Conservation (phyloP, 2,113 vertebrate species). For the Montifringilla adamsi region DNA sequence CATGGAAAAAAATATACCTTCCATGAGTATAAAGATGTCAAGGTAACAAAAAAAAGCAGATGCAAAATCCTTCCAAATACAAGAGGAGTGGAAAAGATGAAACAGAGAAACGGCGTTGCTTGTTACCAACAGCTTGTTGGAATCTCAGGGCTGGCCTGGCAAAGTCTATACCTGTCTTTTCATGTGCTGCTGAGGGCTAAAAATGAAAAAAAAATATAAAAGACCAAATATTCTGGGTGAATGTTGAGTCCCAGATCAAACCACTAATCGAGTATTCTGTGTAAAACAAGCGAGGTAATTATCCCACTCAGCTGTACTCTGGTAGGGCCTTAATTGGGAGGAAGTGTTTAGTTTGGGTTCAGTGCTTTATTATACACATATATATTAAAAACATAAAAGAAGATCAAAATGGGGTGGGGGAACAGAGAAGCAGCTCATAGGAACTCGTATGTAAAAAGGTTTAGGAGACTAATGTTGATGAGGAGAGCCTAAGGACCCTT, state of each 20-base stretch:
- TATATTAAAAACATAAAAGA: background rate
- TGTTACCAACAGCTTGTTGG: background rate
- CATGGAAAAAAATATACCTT: constrained; percentile 31
- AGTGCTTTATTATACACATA: constrained; percentile 46
- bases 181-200: background rate
- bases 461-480: constrained; percentile 9
- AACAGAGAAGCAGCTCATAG: constrained; percentile 28
- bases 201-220: background rate
- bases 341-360: constrained; percentile 60
- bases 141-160: background rate
- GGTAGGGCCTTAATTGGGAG: constrained; percentile 66
- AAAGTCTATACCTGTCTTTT: background rate
- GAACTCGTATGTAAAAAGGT: background rate
- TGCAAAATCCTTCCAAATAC: constrained; percentile 53
- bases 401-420: background rate
- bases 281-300: constrained; percentile 71
- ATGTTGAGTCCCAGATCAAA: constrained; percentile 38
- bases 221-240: constrained; percentile 12
- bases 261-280: constrained; percentile 62
- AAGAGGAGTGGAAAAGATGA: constrained; percentile 49
- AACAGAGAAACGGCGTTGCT: background rate
- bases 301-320: constrained; percentile 55
- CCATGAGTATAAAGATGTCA: constrained; percentile 51
- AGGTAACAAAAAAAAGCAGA: constrained; percentile 53
- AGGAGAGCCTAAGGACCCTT: background rate